phyloP scores from a whole-genome alignment of 1,140 invertebrate species.

The Prorops nasuta region DNA sequence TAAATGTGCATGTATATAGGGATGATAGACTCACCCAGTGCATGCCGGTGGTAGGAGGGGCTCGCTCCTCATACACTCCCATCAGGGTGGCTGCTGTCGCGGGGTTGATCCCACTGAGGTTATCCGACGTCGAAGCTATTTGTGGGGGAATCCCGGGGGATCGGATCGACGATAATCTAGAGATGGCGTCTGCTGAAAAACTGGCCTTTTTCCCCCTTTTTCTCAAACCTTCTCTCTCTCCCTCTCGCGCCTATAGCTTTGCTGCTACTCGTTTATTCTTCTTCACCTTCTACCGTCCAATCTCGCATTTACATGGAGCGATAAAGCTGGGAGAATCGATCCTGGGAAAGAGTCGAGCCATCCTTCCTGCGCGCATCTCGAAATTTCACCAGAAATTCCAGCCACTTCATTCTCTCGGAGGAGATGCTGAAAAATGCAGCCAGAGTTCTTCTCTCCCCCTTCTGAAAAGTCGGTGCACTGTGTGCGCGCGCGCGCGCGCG shows the following conservation, averaged over 20 bases:
- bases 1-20: slow-evolving; percentile 15
- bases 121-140: slow-evolving; percentile 44
- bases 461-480: too few relatives aligned
- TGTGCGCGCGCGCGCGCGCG: too few relatives aligned
- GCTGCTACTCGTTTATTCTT: neutral
- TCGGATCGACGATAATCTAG: slow-evolving; percentile 42
- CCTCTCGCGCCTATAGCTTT: slow-evolving; percentile 8
- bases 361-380: too few relatives aligned
- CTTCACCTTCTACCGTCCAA: neutral
- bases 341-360: too few relatives aligned
- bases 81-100: slow-evolving; percentile 58
- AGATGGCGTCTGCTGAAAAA: slow-evolving; percentile 46
- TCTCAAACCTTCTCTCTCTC: slow-evolving; percentile 18
- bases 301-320: too few relatives aligned
- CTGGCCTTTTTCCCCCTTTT: slow-evolving; percentile 25
- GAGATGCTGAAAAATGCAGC: too few relatives aligned
- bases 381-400: too few relatives aligned
- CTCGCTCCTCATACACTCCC: slow-evolving; percentile 62
- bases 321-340: too few relatives aligned
- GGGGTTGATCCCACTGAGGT: slow-evolving; percentile 51
- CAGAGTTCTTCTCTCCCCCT: too few relatives aligned
- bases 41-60: slow-evolving; percentile 60
- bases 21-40: slow-evolving; percentile 58
- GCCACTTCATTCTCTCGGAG: too few relatives aligned
- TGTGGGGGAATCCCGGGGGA: slow-evolving; percentile 42